Evolutionary conservation across 2,113 vertebrate species (phyloP).

Genomic region (Passer domesticus): DNA sequence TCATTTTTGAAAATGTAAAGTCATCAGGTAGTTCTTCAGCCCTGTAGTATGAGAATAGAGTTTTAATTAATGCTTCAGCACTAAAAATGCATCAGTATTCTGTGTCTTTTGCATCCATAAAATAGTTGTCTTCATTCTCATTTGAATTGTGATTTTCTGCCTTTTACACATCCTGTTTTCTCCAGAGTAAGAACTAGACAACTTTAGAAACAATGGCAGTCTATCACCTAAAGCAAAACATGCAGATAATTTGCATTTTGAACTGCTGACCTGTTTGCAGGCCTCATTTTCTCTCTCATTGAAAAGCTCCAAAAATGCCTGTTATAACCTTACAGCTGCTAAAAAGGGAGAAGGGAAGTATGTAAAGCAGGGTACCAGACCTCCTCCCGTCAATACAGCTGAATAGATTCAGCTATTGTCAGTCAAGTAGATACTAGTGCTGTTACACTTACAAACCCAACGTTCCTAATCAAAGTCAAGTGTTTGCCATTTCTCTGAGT

Average conservation of each 20-base stretch:
- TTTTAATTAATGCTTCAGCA: not conserved
- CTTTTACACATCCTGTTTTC: not conserved
- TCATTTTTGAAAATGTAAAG: not conserved
- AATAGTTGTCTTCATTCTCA: not conserved
- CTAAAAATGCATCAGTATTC: not conserved
- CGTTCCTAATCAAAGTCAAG: not conserved
- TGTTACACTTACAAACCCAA: not conserved
- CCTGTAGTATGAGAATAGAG: not conserved
- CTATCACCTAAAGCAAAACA: not conserved
- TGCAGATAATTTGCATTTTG: not conserved
- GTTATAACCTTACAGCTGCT: not conserved
- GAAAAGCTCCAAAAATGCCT: not conserved
- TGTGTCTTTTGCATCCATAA: not conserved
- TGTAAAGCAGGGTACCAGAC: not conserved
- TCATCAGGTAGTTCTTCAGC: not conserved
- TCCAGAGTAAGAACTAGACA: not conserved
- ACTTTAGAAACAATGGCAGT: not conserved
- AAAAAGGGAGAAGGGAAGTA: not conserved
- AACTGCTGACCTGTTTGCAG: not conserved
- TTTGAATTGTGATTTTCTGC: not conserved
- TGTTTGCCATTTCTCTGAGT: not conserved
- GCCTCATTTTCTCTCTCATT: not conserved
- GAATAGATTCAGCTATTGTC: not conserved
- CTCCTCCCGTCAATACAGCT: not conserved
- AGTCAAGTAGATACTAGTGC: not conserved